A percentile compares a stretch with the other conserved stretches of the same genome.
phyloP scores from a whole-genome alignment of 2,888 invertebrate genomes.

The Aporophyla nigra region DNA sequence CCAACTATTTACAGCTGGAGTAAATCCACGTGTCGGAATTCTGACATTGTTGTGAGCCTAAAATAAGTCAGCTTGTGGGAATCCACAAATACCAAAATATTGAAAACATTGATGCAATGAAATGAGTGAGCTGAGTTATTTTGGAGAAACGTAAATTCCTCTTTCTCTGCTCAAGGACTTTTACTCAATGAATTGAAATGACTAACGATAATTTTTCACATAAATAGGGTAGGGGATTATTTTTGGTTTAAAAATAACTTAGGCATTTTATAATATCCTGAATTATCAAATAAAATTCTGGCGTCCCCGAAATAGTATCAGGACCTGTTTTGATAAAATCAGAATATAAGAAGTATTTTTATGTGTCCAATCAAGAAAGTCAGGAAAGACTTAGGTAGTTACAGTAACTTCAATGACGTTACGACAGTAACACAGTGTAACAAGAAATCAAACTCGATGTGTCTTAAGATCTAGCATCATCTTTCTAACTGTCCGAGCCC shows the following conservation, averaged over 20 bases:
- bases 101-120: constrained; percentile 64
- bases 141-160: constrained; percentile 47
- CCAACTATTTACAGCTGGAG: constrained; percentile 69
- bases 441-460: not conserved
- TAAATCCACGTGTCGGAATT: constrained; percentile 72
- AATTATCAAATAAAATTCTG: not conserved
- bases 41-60: constrained; percentile 74
- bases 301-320: not conserved
- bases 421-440: not conserved
- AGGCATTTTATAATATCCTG: not conserved
- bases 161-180: constrained; percentile 30
- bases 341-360: not conserved
- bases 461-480: not conserved
- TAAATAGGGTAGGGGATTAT: not conserved
- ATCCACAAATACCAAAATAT: constrained; percentile 69
- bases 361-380: not conserved
- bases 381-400: not conserved
- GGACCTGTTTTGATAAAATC: not conserved
- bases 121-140: constrained; percentile 41
- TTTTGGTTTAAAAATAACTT: constrained; percentile 8
- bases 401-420: not conserved
- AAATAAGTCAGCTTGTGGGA: constrained; percentile 73
- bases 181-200: constrained; percentile 19
- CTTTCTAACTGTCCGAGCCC: too few species aligned
- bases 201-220: not conserved